These are phyloP conservation scores for Podargus strigoides DNA, from an alignment of 2,797 vertebrate species.

Conservation along the genomic window DNA sequence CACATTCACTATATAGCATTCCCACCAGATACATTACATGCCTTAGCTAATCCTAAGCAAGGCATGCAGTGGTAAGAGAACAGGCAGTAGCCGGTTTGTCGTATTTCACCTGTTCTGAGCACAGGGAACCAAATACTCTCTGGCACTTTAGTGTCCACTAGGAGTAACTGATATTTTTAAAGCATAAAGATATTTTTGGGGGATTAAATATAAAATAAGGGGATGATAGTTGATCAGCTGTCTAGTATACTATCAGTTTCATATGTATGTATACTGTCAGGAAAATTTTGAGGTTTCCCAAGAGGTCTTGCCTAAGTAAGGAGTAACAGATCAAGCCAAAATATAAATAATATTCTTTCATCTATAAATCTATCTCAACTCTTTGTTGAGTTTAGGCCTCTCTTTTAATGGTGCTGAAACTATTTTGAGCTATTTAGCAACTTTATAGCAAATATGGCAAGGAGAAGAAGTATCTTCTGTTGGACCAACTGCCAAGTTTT, in stretches of 20 bases:
- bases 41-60: not conserved
- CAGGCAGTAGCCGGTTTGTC: not conserved
- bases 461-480: not conserved
- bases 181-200: not conserved
- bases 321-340: not conserved
- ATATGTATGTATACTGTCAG: accelerated
- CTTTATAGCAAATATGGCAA: not conserved
- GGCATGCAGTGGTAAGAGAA: not conserved
- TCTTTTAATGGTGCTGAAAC: not conserved
- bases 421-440: not conserved
- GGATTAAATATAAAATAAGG: not conserved
- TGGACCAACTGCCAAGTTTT: not conserved
- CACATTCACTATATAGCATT: not conserved
- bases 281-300: not conserved
- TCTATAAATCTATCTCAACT: not conserved
- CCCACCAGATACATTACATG: not conserved
- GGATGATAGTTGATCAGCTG: not conserved
- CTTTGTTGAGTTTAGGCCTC: not conserved
- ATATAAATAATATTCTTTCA: not conserved
- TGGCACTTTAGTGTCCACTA: not conserved
- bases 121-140: not conserved
- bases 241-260: not conserved
- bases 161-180: not conserved
- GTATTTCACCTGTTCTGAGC: not conserved
- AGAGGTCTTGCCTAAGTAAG: not conserved